Conservation (phyloP, 2,797 vertebrate species). For the Mormyrus proboscirostris region DNA sequence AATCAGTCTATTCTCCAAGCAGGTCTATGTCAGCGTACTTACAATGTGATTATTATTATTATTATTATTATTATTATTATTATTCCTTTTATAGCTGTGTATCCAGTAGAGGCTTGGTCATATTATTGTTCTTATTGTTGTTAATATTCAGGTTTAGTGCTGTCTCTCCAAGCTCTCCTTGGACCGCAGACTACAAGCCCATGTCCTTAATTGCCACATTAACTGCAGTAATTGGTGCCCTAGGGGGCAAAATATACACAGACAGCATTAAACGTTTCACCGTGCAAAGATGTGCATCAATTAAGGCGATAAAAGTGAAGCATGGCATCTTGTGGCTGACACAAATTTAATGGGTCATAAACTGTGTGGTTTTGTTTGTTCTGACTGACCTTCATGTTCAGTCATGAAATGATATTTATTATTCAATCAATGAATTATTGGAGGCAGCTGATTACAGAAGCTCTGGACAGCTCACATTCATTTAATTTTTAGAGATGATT, state of each 20-base stretch:
- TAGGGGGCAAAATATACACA: neutral
- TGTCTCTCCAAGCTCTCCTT: neutral
- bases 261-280: neutral
- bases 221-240: neutral
- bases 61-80: neutral
- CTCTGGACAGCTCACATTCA: neutral
- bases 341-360: neutral
- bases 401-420: neutral
- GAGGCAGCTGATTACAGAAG: neutral
- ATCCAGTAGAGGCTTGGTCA: neutral
- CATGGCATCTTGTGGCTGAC: neutral
- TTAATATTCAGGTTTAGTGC: neutral
- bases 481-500: neutral
- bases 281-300: neutral
- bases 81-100: neutral
- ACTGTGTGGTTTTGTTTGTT: neutral
- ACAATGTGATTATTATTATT: neutral
- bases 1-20: neutral
- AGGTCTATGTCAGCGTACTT: neutral
- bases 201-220: constrained; percentile 1
- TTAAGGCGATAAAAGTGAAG: constrained; percentile 2
- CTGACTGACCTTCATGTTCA: neutral
- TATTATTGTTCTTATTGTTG: neutral
- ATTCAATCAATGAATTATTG: neutral
- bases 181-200: neutral